phyloP scores from a whole-genome alignment of 2,888 invertebrate species.

The Ichneumoninae sp. region DNA sequence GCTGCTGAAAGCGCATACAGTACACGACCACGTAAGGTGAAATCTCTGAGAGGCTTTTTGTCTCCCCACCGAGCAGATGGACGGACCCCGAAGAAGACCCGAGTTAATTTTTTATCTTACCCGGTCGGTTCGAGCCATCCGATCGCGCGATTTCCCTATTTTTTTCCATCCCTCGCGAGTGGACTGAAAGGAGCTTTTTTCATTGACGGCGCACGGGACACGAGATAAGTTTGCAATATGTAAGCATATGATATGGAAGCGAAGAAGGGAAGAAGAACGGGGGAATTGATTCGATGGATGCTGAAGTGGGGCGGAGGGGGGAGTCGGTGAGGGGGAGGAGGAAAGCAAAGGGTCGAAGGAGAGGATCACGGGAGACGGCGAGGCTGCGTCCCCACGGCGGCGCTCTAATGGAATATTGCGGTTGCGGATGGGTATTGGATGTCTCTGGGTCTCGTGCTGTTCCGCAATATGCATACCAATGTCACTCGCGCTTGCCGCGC shows the following conservation, averaged over 20 bases:
- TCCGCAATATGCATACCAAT: slow-evolving; percentile 72
- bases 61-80: too few relatives aligned
- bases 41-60: too few relatives aligned
- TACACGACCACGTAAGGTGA: not conserved
- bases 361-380: slow-evolving; percentile 13
- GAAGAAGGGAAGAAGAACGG: not conserved
- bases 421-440: slow-evolving; percentile 71
- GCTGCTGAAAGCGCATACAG: slow-evolving; percentile 12
- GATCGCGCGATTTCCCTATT: slow-evolving; percentile 16
- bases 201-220: slow-evolving; percentile 46
- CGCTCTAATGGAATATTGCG: slow-evolving; percentile 73
- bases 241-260: slow-evolving; percentile 41
- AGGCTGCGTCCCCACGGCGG: slow-evolving; percentile 52
- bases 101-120: too few relatives aligned
- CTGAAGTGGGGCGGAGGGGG: slow-evolving; percentile 8
- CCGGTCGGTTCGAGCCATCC: too few relatives aligned
- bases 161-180: slow-evolving; percentile 31
- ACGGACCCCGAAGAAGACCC: too few relatives aligned
- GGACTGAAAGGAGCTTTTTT: slow-evolving; percentile 48
- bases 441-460: slow-evolving; percentile 66
- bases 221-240: slow-evolving; percentile 66
- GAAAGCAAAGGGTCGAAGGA: slow-evolving; percentile 10
- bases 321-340: not conserved
- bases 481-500: slow-evolving; percentile 63
- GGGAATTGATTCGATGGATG: not conserved